Evolutionary conservation across 92 coral and sea anemone species (phyloP).

Genomic region (Epizoanthus scotinus): DNA sequence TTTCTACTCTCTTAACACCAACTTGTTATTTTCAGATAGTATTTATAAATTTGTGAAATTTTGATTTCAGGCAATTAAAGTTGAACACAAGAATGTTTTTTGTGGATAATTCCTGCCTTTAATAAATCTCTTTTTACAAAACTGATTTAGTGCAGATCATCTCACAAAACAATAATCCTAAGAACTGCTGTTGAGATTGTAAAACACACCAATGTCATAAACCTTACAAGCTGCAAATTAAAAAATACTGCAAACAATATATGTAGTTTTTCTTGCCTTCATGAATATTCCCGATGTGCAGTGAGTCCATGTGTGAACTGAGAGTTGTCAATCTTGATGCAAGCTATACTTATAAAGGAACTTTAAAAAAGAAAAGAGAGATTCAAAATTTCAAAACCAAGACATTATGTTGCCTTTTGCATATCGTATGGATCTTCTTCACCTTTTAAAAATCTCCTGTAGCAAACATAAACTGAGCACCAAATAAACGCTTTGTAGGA

Average conservation of each 20-base stretch:
- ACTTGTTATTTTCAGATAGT: constrained; percentile 10
- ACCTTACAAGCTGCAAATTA: too few species aligned
- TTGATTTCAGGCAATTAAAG: background rate
- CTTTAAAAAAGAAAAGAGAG: background rate
- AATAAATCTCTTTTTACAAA: background rate
- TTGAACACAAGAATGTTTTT: background rate
- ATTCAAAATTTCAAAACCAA: background rate
- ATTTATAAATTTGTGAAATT: constrained; percentile 32
- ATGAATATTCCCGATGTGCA: background rate
- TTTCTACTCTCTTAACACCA: background rate
- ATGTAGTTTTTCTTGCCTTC: background rate
- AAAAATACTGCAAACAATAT: background rate
- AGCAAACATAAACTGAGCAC: background rate
- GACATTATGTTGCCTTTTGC: background rate
- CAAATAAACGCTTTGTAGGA: background rate
- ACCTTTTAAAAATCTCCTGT: background rate
- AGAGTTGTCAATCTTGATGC: background rate
- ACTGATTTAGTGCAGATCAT: background rate
- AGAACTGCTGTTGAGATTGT: too few species aligned
- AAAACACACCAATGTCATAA: too few species aligned
- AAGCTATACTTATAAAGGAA: background rate
- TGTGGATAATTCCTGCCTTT: too few species aligned
- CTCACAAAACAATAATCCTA: too few species aligned
- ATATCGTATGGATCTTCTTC: background rate
- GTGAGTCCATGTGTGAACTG: background rate